phyloP scores from a whole-genome alignment of 2,888 invertebrate genomes.

The Diaprepes abbreviatus region DNA sequence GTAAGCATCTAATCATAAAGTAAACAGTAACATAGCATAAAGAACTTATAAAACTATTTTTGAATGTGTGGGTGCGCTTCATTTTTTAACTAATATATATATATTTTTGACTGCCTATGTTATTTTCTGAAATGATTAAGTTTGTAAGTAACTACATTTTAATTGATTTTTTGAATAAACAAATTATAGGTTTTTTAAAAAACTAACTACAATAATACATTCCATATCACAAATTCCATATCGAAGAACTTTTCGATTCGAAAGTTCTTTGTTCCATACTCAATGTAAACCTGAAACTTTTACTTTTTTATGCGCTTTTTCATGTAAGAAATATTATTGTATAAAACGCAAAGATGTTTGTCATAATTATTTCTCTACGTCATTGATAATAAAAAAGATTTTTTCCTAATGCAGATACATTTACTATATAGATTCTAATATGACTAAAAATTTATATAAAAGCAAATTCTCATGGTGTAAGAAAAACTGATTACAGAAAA shows the following conservation, averaged over 20 bases:
- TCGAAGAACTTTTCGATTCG: no score
- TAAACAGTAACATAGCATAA: no score
- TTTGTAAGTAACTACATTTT: no score
- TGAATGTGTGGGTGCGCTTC: no score
- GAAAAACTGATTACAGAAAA: constrained; percentile 37
- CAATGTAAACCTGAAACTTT: constrained; percentile 21
- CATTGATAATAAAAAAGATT: constrained; percentile 4
- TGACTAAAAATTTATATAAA: constrained; percentile 40
- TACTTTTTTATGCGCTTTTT: constrained; percentile 35
- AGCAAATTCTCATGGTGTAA: constrained; percentile 44
- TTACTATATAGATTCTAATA: constrained; percentile 23
- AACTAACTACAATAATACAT: constrained; percentile 16
- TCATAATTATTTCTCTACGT: background rate
- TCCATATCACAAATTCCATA: constrained; percentile 29
- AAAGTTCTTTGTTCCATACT: no score
- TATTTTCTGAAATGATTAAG: no score
- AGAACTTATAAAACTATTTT: no score
- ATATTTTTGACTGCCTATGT: no score
- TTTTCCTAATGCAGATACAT: constrained; percentile 15
- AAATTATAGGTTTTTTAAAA: background rate
- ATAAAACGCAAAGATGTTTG: constrained; percentile 19
- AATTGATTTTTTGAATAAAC: constrained; percentile 17
- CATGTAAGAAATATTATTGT: constrained; percentile 38
- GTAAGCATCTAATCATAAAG: no score
- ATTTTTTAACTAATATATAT: no score